phyloP scores from a whole-genome alignment of 2,797 vertebrate genomes.

The Pteropus rufus region DNA sequence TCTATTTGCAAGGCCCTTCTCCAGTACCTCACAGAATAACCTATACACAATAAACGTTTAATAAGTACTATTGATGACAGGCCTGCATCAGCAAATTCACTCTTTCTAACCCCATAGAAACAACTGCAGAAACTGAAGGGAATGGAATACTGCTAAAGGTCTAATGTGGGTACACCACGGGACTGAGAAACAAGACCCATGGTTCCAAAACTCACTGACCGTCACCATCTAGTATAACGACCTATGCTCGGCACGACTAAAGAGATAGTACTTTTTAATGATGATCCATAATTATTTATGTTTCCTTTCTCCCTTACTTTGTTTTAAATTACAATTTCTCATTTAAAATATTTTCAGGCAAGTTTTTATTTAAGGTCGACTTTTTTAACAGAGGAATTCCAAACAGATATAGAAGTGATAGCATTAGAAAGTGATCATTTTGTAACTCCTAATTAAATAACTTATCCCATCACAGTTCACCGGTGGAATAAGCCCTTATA shows the following conservation, averaged over 20 bases:
- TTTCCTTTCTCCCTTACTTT: background rate
- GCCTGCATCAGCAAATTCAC: background rate
- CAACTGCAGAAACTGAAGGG: background rate
- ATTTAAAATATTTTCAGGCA: conserved; percentile 38
- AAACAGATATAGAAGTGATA: background rate
- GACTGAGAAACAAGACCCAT: background rate
- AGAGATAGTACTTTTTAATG: background rate
- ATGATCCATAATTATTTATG: background rate
- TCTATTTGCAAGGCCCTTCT: background rate
- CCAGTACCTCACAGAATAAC: background rate
- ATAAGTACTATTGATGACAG: background rate
- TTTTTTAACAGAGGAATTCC: background rate
- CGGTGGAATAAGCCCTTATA: background rate
- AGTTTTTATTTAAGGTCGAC: background rate
- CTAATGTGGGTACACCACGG: background rate
- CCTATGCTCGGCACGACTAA: background rate
- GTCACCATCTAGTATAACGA: background rate
- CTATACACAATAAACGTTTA: background rate
- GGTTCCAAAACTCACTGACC: background rate
- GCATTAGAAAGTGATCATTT: background rate
- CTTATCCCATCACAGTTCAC: background rate
- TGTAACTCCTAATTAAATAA: background rate
- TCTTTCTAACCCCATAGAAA: background rate
- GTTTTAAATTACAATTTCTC: conserved; percentile 24
- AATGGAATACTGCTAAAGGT: background rate